A percentile compares a stretch with the other conserved stretches of the same genome.
Conservation (phyloP, 2,797 vertebrate species). For the Psittacula echo region DNA sequence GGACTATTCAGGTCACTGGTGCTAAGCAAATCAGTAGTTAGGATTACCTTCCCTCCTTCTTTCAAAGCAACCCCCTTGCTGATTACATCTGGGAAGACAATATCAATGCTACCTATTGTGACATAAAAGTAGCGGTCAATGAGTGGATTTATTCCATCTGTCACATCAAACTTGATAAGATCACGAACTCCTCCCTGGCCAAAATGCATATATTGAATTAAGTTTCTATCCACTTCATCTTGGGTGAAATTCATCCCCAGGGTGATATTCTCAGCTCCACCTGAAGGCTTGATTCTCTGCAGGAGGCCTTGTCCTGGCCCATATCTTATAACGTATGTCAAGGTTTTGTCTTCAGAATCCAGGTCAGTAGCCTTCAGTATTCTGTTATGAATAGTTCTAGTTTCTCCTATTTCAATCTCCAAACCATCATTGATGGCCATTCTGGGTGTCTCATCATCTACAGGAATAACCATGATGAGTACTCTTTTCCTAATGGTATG, state of each 20-base stretch:
- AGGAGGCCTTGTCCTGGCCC: slow-evolving; percentile 90
- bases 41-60: slow-evolving; percentile 92
- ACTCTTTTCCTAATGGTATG: slow-evolving; percentile 84
- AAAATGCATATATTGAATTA: slow-evolving; percentile 88
- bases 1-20: slow-evolving; percentile 96
- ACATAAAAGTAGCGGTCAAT: slow-evolving; percentile 98
- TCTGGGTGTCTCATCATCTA: slow-evolving; percentile 95
- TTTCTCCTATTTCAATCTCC: slow-evolving; percentile 91
- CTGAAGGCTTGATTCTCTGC: slow-evolving; percentile 80
- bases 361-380: slow-evolving; percentile 94
- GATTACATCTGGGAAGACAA: slow-evolving; percentile 93
- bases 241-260: slow-evolving; percentile 96
- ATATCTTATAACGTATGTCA: slow-evolving; percentile 88
- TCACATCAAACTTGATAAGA: slow-evolving; percentile 96
- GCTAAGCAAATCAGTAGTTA: slow-evolving; percentile 95
- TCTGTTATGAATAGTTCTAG: slow-evolving; percentile 85
- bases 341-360: slow-evolving; percentile 90
- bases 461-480: slow-evolving; percentile 89
- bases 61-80: slow-evolving; percentile 96
- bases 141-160: slow-evolving; percentile 92
- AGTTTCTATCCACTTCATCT: slow-evolving; percentile 88
- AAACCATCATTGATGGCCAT: slow-evolving; percentile 95
- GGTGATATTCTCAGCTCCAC: slow-evolving; percentile 86
- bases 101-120: slow-evolving; percentile 90
- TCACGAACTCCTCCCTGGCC: slow-evolving; percentile 92